Percentiles rank a stretch among this genome's conserved stretches.
Evolutionary conservation across 2,888 invertebrate species (phyloP).

Genomic region (Pasiphila rectangulata): DNA sequence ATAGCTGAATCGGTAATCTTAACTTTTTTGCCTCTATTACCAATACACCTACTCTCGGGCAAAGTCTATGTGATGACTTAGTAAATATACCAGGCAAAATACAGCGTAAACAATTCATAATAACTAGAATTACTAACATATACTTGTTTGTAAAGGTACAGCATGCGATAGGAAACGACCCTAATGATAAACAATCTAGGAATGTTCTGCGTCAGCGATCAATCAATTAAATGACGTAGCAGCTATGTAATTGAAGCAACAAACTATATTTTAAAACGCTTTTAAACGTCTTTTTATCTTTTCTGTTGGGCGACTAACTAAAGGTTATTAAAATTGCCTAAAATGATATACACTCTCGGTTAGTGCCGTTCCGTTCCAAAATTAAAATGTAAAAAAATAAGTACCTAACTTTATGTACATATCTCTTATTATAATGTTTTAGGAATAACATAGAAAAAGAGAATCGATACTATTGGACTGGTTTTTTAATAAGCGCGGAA

Average conservation of each 20-base stretch:
- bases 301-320: too few species aligned
- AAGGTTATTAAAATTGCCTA: too few species aligned
- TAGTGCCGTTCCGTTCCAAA: too few species aligned
- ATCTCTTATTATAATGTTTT: too few species aligned
- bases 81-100: background rate
- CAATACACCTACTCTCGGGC: background rate
- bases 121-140: conserved; percentile 27
- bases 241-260: conserved; percentile 13
- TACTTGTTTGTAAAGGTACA: conserved; percentile 39
- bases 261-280: background rate
- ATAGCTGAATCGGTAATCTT: background rate
- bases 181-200: conserved; percentile 39
- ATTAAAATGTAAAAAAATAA: too few species aligned
- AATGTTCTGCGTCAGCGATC: conserved; percentile 29
- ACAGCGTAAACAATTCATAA: conserved; percentile 8
- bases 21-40: too few species aligned
- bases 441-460: too few species aligned
- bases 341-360: too few species aligned
- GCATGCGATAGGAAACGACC: conserved; percentile 44
- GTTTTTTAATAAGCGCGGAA: too few species aligned
- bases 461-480: too few species aligned
- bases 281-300: too few species aligned
- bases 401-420: too few species aligned
- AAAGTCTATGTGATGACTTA: background rate
- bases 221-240: conserved; percentile 37